Conservation (phyloP, 2,113 vertebrate species). For the Centropus unirufus region DNA sequence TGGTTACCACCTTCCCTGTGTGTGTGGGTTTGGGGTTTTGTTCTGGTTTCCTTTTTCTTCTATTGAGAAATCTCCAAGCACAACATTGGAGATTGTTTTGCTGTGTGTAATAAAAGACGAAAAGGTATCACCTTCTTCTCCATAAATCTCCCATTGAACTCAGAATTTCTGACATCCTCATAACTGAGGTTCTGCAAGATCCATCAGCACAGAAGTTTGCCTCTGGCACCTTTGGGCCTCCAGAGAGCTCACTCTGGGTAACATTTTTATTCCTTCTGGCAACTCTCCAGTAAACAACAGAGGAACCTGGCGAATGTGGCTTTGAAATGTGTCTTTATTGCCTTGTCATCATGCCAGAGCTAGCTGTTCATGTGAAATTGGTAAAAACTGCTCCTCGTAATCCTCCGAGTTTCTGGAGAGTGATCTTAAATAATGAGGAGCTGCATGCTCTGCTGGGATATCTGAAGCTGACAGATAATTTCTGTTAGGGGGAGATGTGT, state of each 20-base stretch:
- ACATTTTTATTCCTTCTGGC: conserved; percentile 50
- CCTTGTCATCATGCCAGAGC: conserved; percentile 41
- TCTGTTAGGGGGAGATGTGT: background rate
- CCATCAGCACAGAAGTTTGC: background rate
- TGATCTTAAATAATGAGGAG: background rate
- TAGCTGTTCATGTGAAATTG: background rate
- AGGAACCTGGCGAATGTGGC: conserved; percentile 31
- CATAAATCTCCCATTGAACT: background rate
- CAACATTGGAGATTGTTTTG: background rate
- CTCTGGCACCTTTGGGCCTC: background rate
- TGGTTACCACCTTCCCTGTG: background rate
- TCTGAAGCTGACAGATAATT: background rate
- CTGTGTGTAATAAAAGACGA: background rate
- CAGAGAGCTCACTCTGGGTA: conserved; percentile 44
- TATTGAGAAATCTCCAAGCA: background rate
- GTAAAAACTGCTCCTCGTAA: background rate
- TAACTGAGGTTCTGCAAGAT: background rate
- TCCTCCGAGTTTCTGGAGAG: background rate
- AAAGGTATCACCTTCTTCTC: background rate
- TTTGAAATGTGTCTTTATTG: conserved; percentile 67
- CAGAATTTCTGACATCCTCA: background rate
- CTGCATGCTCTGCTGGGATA: background rate
- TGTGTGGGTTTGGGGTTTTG: background rate
- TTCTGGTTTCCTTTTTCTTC: background rate
- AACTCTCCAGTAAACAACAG: background rate